Conservation (phyloP, 2,797 vertebrate species). For the Agapornis canus region DNA sequence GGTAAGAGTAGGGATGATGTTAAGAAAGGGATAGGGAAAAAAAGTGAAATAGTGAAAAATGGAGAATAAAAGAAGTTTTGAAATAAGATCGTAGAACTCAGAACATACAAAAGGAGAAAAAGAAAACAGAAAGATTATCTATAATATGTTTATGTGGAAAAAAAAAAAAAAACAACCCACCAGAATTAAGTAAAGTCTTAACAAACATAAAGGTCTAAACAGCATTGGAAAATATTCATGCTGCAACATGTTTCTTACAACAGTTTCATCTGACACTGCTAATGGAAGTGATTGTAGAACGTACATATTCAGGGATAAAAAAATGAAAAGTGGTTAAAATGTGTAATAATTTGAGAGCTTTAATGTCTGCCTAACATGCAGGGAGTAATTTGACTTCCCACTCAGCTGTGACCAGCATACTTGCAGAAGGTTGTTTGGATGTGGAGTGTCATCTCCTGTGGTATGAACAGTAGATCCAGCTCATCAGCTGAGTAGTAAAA, state of each 20-base stretch:
- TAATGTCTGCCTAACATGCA: neutral
- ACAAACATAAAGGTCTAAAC: neutral
- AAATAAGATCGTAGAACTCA: neutral
- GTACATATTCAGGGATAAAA: neutral
- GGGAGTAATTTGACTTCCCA: neutral
- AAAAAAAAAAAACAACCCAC: neutral
- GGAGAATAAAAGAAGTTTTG: neutral
- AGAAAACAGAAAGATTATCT: neutral
- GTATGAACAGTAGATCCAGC: neutral
- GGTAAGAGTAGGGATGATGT: neutral
- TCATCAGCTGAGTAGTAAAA: neutral
- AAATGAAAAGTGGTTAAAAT: neutral
- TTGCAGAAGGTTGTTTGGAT: neutral
- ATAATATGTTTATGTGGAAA: neutral
- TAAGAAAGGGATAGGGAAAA: neutral
- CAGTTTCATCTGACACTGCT: neutral
- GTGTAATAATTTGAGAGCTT: neutral
- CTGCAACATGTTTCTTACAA: neutral
- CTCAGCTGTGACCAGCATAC: neutral
- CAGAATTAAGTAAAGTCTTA: neutral
- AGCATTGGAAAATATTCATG: neutral
- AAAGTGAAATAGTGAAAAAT: neutral
- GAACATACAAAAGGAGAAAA: neutral
- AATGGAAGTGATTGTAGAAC: neutral
- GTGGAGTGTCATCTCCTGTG: neutral